Evolutionary conservation across 37 sponge, comb jelly and placozoan species (phyloP).

Genomic region (Agelas oroides): DNA sequence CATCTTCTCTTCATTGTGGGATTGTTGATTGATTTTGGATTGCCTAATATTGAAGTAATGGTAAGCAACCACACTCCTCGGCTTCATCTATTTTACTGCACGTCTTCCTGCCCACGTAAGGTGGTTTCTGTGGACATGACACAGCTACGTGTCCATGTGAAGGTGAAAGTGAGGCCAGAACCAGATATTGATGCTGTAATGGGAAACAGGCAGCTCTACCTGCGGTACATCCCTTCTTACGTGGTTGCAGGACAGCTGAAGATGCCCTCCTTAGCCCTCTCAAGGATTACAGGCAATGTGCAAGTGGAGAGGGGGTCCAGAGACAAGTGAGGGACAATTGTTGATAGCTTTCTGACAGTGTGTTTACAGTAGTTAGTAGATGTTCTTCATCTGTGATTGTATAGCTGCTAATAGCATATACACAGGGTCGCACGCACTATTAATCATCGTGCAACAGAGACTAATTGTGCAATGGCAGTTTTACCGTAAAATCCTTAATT

Average conservation of each 20-base stretch:
- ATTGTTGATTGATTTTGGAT: background rate
- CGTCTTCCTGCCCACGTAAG: constrained; percentile 23
- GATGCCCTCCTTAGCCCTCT: constrained; percentile 33
- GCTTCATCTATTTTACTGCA: no score
- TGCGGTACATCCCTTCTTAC: constrained; percentile 37
- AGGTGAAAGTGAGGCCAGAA: constrained; percentile 36
- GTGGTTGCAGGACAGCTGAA: constrained; percentile 45
- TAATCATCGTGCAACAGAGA: no score
- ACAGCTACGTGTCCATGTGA: constrained; percentile 42
- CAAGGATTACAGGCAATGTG: constrained; percentile 68
- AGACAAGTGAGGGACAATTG: constrained; percentile 79
- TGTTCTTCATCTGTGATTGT: no score
- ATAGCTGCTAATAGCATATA: no score
- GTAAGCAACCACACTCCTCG: background rate
- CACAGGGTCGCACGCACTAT: no score
- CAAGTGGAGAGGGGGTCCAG: constrained; percentile 69
- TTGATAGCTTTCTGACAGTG: no score
- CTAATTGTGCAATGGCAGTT: no score
- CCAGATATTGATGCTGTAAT: constrained; percentile 36
- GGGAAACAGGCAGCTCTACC: constrained; percentile 1
- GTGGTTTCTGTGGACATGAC: constrained; percentile 58
- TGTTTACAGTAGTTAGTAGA: no score
- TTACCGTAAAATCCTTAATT: no score
- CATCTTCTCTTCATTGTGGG: background rate
- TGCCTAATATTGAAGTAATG: background rate